These are phyloP conservation scores for Ellobium chinense DNA, from an alignment of 2,888 invertebrate genomes.

Conservation along the genomic window DNA sequence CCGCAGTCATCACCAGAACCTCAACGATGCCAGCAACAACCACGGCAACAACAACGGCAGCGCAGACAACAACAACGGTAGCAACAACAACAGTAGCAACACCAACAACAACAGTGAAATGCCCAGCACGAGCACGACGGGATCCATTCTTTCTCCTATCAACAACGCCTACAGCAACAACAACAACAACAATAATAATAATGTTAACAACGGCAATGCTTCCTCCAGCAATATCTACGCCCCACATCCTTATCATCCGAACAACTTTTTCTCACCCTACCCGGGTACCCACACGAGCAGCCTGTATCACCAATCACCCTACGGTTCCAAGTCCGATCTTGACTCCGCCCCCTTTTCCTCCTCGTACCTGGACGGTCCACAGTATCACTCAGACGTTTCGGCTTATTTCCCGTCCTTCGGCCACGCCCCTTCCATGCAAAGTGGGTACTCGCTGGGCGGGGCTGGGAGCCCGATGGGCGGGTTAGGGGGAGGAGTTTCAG, in stretches of 20 bases:
- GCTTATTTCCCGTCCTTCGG: constrained; percentile 37
- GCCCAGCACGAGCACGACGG: not conserved
- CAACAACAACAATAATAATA: not conserved
- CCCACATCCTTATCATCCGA: constrained; percentile 51
- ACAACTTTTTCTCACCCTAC: constrained; percentile 59
- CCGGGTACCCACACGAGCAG: constrained; percentile 9
- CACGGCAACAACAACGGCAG: not conserved
- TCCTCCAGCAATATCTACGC: constrained; percentile 49
- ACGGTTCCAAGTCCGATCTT: constrained; percentile 62
- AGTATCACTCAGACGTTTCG: constrained; percentile 23
- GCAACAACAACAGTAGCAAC: not conserved
- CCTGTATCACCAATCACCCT: constrained; percentile 56
- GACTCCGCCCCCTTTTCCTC: constrained; percentile 47
- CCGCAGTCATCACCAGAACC: constrained; percentile 1
- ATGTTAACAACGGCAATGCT: constrained; percentile 37
- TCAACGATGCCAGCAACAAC: not conserved
- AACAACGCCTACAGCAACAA: not conserved
- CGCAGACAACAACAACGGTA: constrained; percentile 2
- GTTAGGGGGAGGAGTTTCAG: not conserved
- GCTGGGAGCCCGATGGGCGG: constrained; percentile 25
- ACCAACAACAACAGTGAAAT: too few species aligned
- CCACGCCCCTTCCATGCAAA: constrained; percentile 37
- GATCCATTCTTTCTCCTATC: not conserved
- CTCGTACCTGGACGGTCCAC: constrained; percentile 3
- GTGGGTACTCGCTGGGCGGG: constrained; percentile 27